A percentile compares a stretch with the other conserved stretches of the same genome.
Evolutionary conservation across 1,140 invertebrate genomes (phyloP).

Genomic region (Laupala kohalensis): DNA sequence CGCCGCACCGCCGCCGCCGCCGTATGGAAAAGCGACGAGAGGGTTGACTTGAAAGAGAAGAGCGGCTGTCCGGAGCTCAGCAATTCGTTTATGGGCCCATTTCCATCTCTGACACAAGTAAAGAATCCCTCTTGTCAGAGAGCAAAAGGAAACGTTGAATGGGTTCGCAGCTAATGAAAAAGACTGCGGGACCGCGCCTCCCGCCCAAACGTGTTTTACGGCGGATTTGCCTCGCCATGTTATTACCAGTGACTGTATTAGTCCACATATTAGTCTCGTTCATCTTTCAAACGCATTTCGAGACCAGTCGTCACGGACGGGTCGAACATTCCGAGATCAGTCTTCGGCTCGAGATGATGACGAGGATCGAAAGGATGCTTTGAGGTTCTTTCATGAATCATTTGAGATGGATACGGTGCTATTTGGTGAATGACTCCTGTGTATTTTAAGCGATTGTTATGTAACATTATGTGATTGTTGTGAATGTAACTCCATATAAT

Average conservation of each 20-base stretch:
- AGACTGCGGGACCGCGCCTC: not conserved
- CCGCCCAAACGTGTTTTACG: not conserved
- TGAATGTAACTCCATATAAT: too few relatives aligned
- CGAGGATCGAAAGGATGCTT: too few relatives aligned
- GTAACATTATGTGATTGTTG: too few relatives aligned
- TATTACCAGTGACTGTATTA: not conserved
- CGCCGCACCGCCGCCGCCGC: too few relatives aligned
- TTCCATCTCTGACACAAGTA: not conserved
- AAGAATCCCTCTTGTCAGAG: not conserved
- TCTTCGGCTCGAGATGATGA: too few relatives aligned
- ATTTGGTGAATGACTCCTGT: too few relatives aligned
- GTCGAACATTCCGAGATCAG: too few relatives aligned
- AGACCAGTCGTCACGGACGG: not conserved
- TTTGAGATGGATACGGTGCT: too few relatives aligned
- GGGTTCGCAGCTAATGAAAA: not conserved
- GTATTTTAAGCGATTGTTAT: too few relatives aligned
- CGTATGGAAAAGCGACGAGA: too few relatives aligned
- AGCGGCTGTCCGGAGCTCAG: not conserved
- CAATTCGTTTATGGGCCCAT: not conserved
- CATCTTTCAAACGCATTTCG: not conserved
- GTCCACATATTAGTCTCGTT: not conserved
- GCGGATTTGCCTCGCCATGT: not conserved
- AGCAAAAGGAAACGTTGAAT: not conserved
- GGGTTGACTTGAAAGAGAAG: not conserved
- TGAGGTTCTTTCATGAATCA: too few relatives aligned